A percentile compares a stretch with the other conserved stretches of the same genome.
These are phyloP conservation scores for Labeo catla DNA, from an alignment of 2,113 vertebrate species.

Conservation along the genomic window DNA sequence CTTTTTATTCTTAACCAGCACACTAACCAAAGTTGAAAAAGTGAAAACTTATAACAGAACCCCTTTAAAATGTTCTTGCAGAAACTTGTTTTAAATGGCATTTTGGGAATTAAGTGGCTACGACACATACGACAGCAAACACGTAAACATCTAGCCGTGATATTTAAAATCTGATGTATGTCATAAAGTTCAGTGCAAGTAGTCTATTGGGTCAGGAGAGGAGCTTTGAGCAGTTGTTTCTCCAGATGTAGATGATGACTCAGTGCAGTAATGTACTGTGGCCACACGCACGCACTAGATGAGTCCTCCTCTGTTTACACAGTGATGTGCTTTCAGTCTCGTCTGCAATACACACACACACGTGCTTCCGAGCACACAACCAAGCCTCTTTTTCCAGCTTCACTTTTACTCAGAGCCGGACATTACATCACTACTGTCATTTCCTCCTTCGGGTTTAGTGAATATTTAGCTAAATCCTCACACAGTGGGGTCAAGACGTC, in stretches of 20 bases:
- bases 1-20: too few relatives aligned
- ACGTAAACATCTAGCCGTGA: background rate
- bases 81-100: background rate
- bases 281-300: background rate
- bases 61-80: background rate
- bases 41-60: too few relatives aligned
- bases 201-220: background rate
- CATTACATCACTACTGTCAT: constrained; percentile 7
- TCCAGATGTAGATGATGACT: constrained; percentile 37
- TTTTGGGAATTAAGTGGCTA: background rate
- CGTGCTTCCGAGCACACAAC: background rate
- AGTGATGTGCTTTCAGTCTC: constrained; percentile 17
- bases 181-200: background rate
- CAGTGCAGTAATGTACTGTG: background rate
- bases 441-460: background rate
- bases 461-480: constrained; percentile 11
- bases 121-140: background rate
- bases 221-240: constrained; percentile 6
- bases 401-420: constrained; percentile 11
- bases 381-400: background rate
- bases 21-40: too few relatives aligned
- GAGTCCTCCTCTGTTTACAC: constrained; percentile 19
- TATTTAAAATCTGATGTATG: background rate
- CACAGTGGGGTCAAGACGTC: background rate
- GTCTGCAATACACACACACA: background rate